Percentiles rank a stretch among this genome's conserved stretches.
Conservation (phyloP, 1,140 invertebrate species). For the Rhysida immarginata region DNA sequence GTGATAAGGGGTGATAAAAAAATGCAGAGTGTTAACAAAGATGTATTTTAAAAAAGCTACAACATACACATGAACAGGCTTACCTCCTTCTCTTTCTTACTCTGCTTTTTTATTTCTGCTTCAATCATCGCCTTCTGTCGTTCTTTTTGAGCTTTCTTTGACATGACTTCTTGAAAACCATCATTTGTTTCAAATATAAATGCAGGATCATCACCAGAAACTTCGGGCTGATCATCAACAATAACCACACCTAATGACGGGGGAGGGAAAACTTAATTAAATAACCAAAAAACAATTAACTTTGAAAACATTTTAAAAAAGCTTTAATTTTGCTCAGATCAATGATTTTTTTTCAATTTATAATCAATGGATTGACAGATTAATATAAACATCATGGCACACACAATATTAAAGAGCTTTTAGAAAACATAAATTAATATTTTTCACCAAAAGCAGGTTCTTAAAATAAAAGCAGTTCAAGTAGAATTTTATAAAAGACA, state of each 20-base stretch:
- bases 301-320: background rate
- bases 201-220: constrained; percentile 32
- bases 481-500: too few species aligned
- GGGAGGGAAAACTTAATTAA: constrained; percentile 4
- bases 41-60: too few species aligned
- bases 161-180: constrained; percentile 74
- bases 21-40: too few species aligned
- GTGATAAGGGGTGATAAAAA: too few species aligned
- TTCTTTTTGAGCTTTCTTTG: constrained; percentile 45
- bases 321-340: background rate
- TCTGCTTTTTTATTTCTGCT: constrained; percentile 21
- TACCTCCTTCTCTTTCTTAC: constrained; percentile 4
- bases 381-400: too few species aligned
- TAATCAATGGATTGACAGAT: too few species aligned
- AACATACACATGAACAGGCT: too few species aligned
- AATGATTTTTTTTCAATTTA: too few species aligned
- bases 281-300: background rate
- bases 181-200: constrained; percentile 41
- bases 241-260: constrained; percentile 36
- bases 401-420: too few species aligned
- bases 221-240: constrained; percentile 41
- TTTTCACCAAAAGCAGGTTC: too few species aligned
- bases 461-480: too few species aligned
- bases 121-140: constrained; percentile 29
- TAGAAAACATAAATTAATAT: too few species aligned